Base-by-base conservation (phyloP, 2,888 invertebrate species). In the Lysandra bellargus region DNA sequence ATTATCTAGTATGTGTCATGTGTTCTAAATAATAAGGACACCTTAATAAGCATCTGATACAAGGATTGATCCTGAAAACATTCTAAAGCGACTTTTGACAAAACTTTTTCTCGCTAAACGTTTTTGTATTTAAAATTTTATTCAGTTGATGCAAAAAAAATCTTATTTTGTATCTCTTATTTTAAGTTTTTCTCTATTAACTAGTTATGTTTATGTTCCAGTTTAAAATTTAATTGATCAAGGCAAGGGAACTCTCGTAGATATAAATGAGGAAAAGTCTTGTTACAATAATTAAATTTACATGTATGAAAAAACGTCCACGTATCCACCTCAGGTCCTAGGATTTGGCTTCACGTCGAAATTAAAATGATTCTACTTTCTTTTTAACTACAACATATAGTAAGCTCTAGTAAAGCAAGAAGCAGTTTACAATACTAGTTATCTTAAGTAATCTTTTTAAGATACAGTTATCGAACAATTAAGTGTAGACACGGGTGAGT, bases 381-480 rank as follows among this genome's bases (percentile, higher is more conserved):
- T 49, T 49, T 49, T 49, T 23, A 23, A 49, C 49, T 49, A 2
- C 49, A 49, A 49, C 49, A 44, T 44, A 2, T 14, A 53, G 14
- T 53, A 53, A 4, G 4, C 1, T 53, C 53, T 53, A 4, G 3
- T 14, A 53, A 53, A 3, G 14, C 53, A 12, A 53, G 14, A 53
- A 14, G 14, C 14, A 53, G 14, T 53, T 0, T 53, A 14, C 3
- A 0, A 53, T 40, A 9, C 7, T 14, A 53, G 14, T n/a, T 17
- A 60, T 60, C 6, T n/a, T n/a, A n/a, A n/a, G n/a, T n/a, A n/a
- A 44, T 64, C 33, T 69, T 69, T 69, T 69, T 69, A 33, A 33
- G 33, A 33, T 69, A 69, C 69, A 69, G 69, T 69, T 69, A 69
- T 33, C 0, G 30, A 30, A 64, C 64, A 64, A 64, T 64, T 64